Base-by-base conservation (phyloP, 1,140 invertebrate genomes). In the Aricia agestis region DNA sequence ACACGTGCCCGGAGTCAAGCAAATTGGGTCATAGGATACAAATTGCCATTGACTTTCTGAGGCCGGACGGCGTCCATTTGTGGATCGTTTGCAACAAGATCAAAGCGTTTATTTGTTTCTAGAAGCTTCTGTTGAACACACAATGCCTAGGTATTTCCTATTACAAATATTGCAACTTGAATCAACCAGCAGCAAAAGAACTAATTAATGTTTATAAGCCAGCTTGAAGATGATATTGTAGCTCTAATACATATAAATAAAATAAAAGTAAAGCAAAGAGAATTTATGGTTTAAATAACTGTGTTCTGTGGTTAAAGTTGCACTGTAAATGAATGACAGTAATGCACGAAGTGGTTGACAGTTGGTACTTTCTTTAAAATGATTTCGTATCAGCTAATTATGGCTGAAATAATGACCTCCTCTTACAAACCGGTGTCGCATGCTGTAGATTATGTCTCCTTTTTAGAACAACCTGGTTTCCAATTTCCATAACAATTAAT, bases 11-110 rank as follows among this genome's bases (percentile, higher is more conserved):
- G 41, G 1, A 3, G 36, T 42, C 36, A 42, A 18, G 15, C 5
- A 18, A n/a, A 7, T 13, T 18, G 7, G 66, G 42, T 19, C 19
- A 42, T 11, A 52, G 42, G 15, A n/a, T 18, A 41, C 18, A 1
- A 59, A 59, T 63, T 63, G 59, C 19, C 59, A 63, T 63, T 63
- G 59, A 63, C 59, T 63, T 19, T 63, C 19, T 63, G 18, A 31
- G 18, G 18, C 36, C 66, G 36, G 36, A 67, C 17, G 15, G 3
- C 42, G 52, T 58, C 45, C 63, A 71, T 17, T 71, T 71, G 58
- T 57, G 18, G 59, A 63, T 63, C 17, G 17, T 57, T 66, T 58
- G 13, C 45, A 67, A 66, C 70, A 71, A 66, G 70, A 67, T 61
- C 65, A n/a, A 59, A 15, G 52, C 67, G 67, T 52, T 32, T 25